These are phyloP conservation scores for Lordiphosa clarofinis DNA, from an alignment of 1,140 invertebrate genomes.

Conservation along the genomic window DNA sequence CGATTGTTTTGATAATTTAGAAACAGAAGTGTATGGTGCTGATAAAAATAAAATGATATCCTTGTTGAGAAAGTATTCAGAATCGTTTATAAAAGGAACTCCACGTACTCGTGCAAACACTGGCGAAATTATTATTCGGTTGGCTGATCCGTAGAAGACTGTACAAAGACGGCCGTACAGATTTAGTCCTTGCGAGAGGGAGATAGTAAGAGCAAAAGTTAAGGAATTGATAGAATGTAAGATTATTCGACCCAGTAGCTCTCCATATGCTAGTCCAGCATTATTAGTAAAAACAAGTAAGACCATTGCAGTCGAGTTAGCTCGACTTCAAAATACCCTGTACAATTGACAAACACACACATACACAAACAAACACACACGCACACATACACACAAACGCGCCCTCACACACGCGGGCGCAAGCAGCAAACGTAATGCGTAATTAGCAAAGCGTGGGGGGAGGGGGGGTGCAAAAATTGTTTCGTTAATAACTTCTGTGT, in stretches of 20 bases:
- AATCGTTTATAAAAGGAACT: slow-evolving; percentile 12
- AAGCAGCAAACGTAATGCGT: too few relatives aligned
- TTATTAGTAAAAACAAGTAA: slow-evolving; percentile 14
- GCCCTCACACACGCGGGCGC: too few relatives aligned
- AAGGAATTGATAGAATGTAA: slow-evolving; percentile 16
- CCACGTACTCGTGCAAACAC: slow-evolving; percentile 3
- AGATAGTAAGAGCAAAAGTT: slow-evolving; percentile 12
- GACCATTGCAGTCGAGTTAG: too few relatives aligned
- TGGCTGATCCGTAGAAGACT: slow-evolving; percentile 5
- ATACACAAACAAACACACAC: too few relatives aligned
- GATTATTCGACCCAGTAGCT: slow-evolving; percentile 15
- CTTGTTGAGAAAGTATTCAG: slow-evolving; percentile 9
- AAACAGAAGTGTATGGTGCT: not conserved
- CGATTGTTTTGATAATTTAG: slow-evolving; percentile 5
- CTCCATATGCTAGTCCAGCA: slow-evolving; percentile 9
- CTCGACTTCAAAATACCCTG: too few relatives aligned
- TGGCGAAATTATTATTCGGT: slow-evolving; percentile 13
- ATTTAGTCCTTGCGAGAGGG: slow-evolving; percentile 13
- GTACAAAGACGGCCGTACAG: slow-evolving; percentile 7
- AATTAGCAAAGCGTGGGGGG: too few relatives aligned
- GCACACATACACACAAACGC: too few relatives aligned
- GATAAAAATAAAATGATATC: slow-evolving; percentile 7
- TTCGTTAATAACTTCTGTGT: too few relatives aligned
- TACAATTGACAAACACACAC: too few relatives aligned
- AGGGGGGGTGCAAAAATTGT: too few relatives aligned